phyloP scores from a whole-genome alignment of 1,140 invertebrate genomes.

The Caenorhabditis tropicalis region DNA sequence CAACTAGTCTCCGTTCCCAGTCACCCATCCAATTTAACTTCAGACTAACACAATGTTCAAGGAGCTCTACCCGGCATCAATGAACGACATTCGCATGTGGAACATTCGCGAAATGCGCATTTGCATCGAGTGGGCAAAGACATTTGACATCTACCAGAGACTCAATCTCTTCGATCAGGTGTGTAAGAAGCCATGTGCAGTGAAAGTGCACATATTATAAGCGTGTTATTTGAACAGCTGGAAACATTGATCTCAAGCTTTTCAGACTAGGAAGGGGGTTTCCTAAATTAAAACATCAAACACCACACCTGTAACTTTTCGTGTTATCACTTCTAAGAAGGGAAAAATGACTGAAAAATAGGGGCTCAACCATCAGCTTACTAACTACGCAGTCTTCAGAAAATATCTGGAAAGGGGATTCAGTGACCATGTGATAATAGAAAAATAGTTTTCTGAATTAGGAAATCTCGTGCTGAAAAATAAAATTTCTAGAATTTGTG shows the following conservation, averaged over 20 bases:
- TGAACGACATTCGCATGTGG: conserved; percentile 72
- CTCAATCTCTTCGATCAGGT: conserved; percentile 65
- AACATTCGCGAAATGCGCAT: conserved; percentile 70
- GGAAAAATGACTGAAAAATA: neutral
- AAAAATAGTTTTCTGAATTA: neutral
- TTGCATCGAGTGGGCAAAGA: conserved; percentile 71
- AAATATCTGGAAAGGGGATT: neutral
- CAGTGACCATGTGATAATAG: neutral
- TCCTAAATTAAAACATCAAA: neutral
- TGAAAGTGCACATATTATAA: neutral
- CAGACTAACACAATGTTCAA: conserved; percentile 67
- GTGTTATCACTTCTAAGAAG: neutral
- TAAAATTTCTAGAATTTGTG: too few species aligned
- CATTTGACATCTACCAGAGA: conserved; percentile 68
- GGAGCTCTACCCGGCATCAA: conserved; percentile 71
- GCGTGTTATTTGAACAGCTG: neutral
- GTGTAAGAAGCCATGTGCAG: neutral
- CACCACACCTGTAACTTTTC: neutral
- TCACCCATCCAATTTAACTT: conserved; percentile 54
- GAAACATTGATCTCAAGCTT: neutral
- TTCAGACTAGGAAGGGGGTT: neutral
- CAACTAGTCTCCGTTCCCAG: conserved; percentile 16
- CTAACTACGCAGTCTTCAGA: neutral
- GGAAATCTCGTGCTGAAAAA: neutral
- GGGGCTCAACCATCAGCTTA: neutral